These are phyloP conservation scores for Ranitomeya imitator DNA, from an alignment of 2,113 vertebrate species.

Conservation along the genomic window DNA sequence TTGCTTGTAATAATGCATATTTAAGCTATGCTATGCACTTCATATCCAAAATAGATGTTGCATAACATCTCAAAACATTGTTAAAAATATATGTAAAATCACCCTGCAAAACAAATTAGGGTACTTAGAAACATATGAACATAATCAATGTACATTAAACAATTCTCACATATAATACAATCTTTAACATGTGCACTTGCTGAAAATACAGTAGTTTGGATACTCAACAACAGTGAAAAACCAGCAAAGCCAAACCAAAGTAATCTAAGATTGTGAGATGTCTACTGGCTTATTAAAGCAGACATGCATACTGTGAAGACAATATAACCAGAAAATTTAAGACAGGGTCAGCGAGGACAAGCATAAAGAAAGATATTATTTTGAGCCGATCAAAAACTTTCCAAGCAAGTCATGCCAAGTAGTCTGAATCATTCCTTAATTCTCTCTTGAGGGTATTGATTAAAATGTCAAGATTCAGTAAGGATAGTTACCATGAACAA, in stretches of 20 bases:
- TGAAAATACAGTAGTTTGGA: constrained; percentile 8
- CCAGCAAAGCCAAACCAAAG: constrained; percentile 26
- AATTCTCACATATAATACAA: neutral
- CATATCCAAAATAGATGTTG: neutral
- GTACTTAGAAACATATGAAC: neutral
- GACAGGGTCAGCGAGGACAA: constrained; percentile 46
- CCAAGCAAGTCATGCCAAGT: constrained; percentile 42
- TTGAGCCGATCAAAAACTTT: constrained; percentile 46
- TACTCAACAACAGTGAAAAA: constrained; percentile 1
- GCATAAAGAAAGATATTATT: constrained; percentile 41
- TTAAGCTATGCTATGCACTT: neutral
- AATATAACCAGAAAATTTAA: constrained; percentile 42
- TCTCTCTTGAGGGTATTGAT: constrained; percentile 46
- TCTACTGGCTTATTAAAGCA: constrained; percentile 50
- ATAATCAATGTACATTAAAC: neutral
- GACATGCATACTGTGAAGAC: constrained; percentile 47
- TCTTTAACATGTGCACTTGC: constrained; percentile 19
- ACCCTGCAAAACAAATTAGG: neutral
- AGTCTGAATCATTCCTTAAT: constrained; percentile 50
- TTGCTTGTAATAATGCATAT: neutral
- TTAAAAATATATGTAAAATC: neutral
- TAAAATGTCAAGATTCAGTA: constrained; percentile 51
- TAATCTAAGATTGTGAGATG: constrained; percentile 26
- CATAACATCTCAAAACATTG: neutral
- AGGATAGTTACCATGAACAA: constrained; percentile 48